A percentile compares a stretch with the other conserved stretches of the same genome.
phyloP scores from a whole-genome alignment of 2,113 vertebrate genomes.

The Abramis brama region DNA sequence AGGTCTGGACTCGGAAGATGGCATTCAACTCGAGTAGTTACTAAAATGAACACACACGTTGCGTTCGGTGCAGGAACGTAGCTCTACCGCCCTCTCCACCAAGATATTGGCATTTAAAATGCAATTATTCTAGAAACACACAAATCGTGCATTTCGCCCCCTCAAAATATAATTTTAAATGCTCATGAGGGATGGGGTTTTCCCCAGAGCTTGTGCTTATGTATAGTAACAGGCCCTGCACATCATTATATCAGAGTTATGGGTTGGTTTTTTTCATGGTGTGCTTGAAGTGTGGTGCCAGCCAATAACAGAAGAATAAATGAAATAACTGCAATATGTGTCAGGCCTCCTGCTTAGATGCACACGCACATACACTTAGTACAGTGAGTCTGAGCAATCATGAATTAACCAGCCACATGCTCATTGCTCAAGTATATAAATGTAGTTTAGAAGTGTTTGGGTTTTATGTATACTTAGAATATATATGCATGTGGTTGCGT shows the following conservation, averaged over 20 bases:
- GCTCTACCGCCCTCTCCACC: background rate
- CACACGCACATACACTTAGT: background rate
- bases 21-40: background rate
- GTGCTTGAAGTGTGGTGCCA: constrained; percentile 38
- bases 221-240: background rate
- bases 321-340: constrained; percentile 44
- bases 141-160: background rate
- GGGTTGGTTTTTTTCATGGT: constrained; percentile 23
- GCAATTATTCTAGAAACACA: constrained; percentile 30
- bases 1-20: background rate
- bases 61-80: constrained; percentile 1
- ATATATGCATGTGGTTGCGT: background rate
- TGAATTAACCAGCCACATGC: constrained; percentile 9
- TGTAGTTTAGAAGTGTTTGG: background rate
- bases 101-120: constrained; percentile 29
- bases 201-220: constrained; percentile 4
- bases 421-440: background rate
- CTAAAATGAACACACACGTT: constrained; percentile 9
- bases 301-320: constrained; percentile 44
- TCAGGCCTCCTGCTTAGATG: constrained; percentile 34
- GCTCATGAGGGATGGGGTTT: background rate
- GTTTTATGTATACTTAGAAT: background rate
- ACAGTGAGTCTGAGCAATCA: background rate
- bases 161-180: background rate
- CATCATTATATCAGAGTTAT: constrained; percentile 39